Percentiles rank a stretch among this genome's conserved stretches.
Conservation (phyloP, 2,797 vertebrate genomes). For the Premnoplex brunnescens region DNA sequence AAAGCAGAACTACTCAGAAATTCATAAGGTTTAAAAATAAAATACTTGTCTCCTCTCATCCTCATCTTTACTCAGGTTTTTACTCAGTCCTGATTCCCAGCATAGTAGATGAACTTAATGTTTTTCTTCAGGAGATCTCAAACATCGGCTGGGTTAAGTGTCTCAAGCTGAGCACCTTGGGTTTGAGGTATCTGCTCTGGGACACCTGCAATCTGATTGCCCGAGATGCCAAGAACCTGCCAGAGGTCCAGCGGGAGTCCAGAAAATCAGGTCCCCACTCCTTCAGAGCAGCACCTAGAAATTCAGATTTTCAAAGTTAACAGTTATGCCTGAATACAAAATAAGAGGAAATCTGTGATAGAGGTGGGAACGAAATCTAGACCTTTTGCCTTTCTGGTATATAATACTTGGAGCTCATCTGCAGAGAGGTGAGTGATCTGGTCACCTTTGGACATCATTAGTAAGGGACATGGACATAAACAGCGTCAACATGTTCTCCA, state of each 20-base stretch:
- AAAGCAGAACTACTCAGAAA: conserved; percentile 47
- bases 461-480: neutral
- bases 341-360: neutral
- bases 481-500: rapidly evolving
- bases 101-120: neutral
- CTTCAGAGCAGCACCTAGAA: neutral
- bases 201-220: neutral
- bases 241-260: neutral
- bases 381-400: neutral
- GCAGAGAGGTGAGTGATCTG: neutral
- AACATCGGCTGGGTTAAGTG: neutral
- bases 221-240: neutral
- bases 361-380: neutral
- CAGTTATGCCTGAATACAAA: neutral
- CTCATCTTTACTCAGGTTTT: neutral
- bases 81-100: neutral
- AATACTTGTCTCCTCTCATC: conserved; percentile 44
- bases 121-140: neutral
- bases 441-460: neutral
- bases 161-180: neutral
- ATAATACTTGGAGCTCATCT: neutral
- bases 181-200: neutral
- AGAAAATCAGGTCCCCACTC: neutral
- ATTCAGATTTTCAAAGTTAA: neutral
- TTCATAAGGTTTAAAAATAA: conserved; percentile 66